Percentiles rank a stretch among this genome's conserved stretches.
Evolutionary conservation across 2,113 vertebrate species (phyloP).

Genomic region (Synchiropus splendidus): DNA sequence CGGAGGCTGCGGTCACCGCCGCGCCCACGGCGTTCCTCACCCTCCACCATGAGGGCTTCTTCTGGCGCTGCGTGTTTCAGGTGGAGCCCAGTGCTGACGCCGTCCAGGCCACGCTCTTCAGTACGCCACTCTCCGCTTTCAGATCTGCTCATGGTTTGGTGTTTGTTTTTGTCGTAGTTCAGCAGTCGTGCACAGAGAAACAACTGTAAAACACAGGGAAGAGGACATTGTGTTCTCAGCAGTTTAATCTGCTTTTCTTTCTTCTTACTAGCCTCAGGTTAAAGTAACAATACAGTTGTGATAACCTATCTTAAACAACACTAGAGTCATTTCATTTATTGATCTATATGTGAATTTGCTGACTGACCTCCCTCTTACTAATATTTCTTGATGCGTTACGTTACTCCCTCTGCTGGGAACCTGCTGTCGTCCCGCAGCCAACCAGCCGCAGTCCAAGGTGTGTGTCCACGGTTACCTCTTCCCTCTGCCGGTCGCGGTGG

Average conservation of each 20-base stretch:
- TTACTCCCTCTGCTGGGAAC: conserved; percentile 5
- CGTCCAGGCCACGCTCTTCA: conserved; percentile 76
- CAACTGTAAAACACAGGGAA: no score
- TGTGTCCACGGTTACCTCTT: conserved; percentile 84
- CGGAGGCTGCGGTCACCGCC: conserved; percentile 1
- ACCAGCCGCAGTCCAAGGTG: conserved; percentile 73
- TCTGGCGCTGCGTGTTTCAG: conserved; percentile 77
- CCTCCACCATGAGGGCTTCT: conserved; percentile 83
- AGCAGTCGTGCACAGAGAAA: no score
- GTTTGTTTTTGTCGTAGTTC: no score
- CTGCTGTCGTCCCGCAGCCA: conserved; percentile 53
- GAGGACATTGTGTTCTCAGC: not conserved
- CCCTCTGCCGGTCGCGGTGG: conserved; percentile 72
- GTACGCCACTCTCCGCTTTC: conserved; percentile 58
- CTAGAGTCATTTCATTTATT: no score
- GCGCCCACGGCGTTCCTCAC: conserved; percentile 39
- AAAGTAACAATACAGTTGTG: no score
- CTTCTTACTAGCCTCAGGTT: no score
- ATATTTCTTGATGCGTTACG: no score
- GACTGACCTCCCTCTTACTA: no score
- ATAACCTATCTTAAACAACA: no score
- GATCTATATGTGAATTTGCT: no score
- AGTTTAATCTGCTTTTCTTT: conserved; percentile 11
- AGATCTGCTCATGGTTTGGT: no score
- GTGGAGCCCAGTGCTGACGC: conserved; percentile 58